phyloP scores from a whole-genome alignment of 2,797 vertebrate genomes.

The Muscicapa comitata region DNA sequence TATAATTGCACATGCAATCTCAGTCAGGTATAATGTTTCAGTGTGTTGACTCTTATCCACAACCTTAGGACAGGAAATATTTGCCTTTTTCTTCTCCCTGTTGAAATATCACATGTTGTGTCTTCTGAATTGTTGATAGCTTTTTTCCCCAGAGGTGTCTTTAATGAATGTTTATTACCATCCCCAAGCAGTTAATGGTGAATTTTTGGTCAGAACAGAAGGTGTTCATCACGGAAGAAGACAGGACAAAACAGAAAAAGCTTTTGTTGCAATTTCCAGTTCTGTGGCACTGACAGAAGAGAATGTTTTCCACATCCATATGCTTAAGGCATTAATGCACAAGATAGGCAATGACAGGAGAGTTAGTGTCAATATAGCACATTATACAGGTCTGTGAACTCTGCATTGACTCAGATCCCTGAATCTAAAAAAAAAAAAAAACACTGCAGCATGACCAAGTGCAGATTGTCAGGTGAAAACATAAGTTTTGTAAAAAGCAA shows the following conservation, averaged over 20 bases:
- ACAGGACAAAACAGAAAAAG: background rate
- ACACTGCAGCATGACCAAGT: background rate
- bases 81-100: background rate
- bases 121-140: background rate
- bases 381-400: background rate
- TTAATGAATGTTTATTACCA: background rate
- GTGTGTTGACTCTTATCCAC: background rate
- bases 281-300: background rate
- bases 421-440: background rate
- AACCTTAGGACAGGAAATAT: background rate
- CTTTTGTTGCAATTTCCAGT: background rate
- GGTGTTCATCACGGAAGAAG: background rate
- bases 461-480: background rate
- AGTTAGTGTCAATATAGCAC: background rate
- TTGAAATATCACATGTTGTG: fast-evolving
- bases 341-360: background rate
- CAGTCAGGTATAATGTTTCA: background rate
- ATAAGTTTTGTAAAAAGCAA: background rate
- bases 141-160: background rate
- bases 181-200: background rate
- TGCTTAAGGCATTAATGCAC: background rate
- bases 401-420: background rate
- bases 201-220: background rate
- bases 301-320: background rate
- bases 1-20: background rate